Conservation (phyloP, 2,888 invertebrate genomes). For the Epinotia demarniana region DNA sequence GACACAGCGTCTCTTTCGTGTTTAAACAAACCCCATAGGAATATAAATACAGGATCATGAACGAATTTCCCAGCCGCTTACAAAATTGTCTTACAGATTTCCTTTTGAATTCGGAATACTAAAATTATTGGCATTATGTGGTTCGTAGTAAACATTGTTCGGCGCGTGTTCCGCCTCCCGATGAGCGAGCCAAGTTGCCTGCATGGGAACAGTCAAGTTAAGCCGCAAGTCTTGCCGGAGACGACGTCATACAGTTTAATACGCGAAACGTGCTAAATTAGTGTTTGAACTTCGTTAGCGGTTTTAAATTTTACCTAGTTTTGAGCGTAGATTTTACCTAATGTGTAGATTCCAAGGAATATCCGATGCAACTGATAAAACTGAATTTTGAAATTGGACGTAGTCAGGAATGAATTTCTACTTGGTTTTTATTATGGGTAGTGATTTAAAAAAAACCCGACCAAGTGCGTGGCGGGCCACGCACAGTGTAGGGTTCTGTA, state of each 20-base stretch:
- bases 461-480: no score
- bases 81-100: slow-evolving; percentile 28
- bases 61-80: slow-evolving; percentile 16
- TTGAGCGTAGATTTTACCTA: background rate
- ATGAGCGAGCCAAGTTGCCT: slow-evolving; percentile 26
- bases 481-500: no score
- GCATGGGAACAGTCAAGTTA: slow-evolving; percentile 39
- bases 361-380: no score
- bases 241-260: slow-evolving; percentile 38
- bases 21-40: background rate
- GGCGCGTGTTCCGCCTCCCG: slow-evolving; percentile 24
- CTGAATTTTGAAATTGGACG: no score
- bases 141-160: slow-evolving; percentile 20
- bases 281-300: slow-evolving; percentile 35
- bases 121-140: slow-evolving; percentile 35
- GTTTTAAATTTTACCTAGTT: slow-evolving; percentile 13
- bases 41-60: slow-evolving; percentile 7
- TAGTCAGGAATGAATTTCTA: no score
- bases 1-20: no score
- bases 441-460: no score
- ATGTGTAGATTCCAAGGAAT: no score
- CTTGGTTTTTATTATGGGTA: no score
- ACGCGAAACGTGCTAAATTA: slow-evolving; percentile 40
- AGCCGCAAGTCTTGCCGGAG: slow-evolving; percentile 41
- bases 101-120: slow-evolving; percentile 27